A percentile compares a stretch with the other conserved stretches of the same genome.
phyloP scores from a whole-genome alignment of 92 coral and sea anemone genomes.

The Virgularia gustaviana region DNA sequence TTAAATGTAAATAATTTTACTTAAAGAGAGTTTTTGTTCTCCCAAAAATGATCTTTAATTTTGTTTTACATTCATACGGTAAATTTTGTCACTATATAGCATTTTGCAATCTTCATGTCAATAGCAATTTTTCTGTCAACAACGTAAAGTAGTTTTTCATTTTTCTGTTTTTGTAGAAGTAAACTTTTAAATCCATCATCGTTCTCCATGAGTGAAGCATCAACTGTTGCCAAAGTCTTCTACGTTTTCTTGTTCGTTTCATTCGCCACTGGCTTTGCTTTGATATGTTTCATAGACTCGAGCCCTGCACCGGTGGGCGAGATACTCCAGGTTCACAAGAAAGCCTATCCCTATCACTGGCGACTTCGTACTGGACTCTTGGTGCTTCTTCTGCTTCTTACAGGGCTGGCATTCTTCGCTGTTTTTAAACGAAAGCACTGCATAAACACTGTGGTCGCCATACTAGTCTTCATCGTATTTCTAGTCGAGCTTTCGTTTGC shows the following conservation, averaged over 20 bases:
- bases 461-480: slow-evolving; percentile 61
- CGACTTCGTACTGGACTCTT: slow-evolving; percentile 75
- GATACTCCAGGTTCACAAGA: slow-evolving; percentile 65
- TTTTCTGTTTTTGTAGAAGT: background rate
- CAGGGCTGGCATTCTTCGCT: slow-evolving; percentile 65
- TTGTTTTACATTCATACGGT: no score
- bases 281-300: slow-evolving; percentile 73
- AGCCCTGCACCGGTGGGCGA: slow-evolving; percentile 84
- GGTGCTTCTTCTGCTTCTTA: slow-evolving; percentile 53
- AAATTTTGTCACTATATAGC: no score
- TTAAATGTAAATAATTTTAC: no score
- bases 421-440: slow-evolving; percentile 69
- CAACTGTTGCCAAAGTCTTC: slow-evolving; percentile 55
- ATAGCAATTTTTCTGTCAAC: no score
- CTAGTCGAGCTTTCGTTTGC: slow-evolving; percentile 71
- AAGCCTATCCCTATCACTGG: slow-evolving; percentile 61
- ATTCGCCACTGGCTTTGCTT: slow-evolving; percentile 63
- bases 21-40: no score
- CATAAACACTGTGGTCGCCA: slow-evolving; percentile 66
- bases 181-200: background rate
- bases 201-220: slow-evolving; percentile 59
- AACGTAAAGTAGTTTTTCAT: background rate
- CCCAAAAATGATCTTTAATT: no score
- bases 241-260: slow-evolving; percentile 65
- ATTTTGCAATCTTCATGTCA: no score